phyloP scores from a whole-genome alignment of 2,113 vertebrate genomes.

The Trichomycterus rosablanca region DNA sequence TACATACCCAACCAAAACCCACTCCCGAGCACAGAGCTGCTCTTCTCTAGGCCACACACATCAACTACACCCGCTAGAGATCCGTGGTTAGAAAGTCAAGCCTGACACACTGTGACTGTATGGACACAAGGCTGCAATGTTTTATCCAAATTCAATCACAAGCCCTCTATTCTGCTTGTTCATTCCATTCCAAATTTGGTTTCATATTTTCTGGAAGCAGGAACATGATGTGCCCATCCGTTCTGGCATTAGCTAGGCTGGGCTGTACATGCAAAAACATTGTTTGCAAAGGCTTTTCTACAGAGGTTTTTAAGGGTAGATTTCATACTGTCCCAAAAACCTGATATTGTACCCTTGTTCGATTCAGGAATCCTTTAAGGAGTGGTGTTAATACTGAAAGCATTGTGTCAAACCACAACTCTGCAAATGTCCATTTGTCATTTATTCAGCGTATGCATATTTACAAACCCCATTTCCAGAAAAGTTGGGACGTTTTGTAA shows the following conservation, averaged over 20 bases:
- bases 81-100: slow-evolving; percentile 17
- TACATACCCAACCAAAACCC: slow-evolving; percentile 8
- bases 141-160: slow-evolving; percentile 39
- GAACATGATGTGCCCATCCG: slow-evolving; percentile 1
- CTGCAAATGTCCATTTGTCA: too few relatives aligned
- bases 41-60: slow-evolving; percentile 42
- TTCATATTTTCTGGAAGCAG: slow-evolving; percentile 17
- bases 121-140: slow-evolving; percentile 29
- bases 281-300: too few relatives aligned
- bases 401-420: too few relatives aligned
- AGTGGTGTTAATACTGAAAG: too few relatives aligned
- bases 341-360: too few relatives aligned
- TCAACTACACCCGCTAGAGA: slow-evolving; percentile 33
- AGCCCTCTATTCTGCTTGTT: slow-evolving; percentile 31
- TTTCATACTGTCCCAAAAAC: too few relatives aligned
- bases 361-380: too few relatives aligned
- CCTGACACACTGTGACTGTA: slow-evolving; percentile 25
- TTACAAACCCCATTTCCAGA: too few relatives aligned
- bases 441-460: too few relatives aligned
- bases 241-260: neutral
- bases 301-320: too few relatives aligned
- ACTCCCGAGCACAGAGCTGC: slow-evolving; percentile 34
- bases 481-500: too few relatives aligned
- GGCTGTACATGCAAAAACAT: neutral
- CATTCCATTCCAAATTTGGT: slow-evolving; percentile 24